Base-by-base conservation (phyloP, 37 sponge, comb jelly and placozoan genomes). In the Amphimedon queenslandica region DNA sequence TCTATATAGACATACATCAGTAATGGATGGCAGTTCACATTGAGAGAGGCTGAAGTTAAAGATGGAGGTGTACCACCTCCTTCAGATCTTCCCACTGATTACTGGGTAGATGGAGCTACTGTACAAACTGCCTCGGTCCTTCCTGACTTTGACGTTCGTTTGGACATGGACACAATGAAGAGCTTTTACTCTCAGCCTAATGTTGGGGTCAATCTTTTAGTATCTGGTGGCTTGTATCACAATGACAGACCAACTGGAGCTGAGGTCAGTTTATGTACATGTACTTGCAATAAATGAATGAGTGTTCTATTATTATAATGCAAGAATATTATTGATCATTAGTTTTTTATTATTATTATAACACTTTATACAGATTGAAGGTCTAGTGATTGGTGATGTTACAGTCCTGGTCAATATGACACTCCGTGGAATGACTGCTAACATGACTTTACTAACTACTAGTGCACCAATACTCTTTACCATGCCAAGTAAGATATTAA, bases 101-200 rank as follows among this genome's bases (percentile, higher is more conserved):
- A 64, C 35, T 76, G 77, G 77, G 60, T 58, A 58, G 77, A n/a
- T 60, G 13, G 60, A 35, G 20, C 27, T 25, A 60, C 3, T n/a
- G 18, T 61, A 8, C n/a, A n/a, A n/a, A 58, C 37, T 61, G 31
- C 42, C 10, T 55, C 66, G 2, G 8, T 31, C 34, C 18, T 76
- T 6, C 77, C 67, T 40, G 47, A 37, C 8, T 31, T 53, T 65
- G 77, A 76, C 55, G 2, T 76, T 31, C 32, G 31, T 31, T 29
- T 76, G 18, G 33, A 33, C 10, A 42, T 36, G 23, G 35, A 41
- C 3, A 33, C 31, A 27, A 16, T 33, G 27, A 18, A 27, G 20
- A 32, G 1, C 8, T 53, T 56, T 13, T 47, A 47, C 13, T 13
- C 8, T 18, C 53, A 47, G 13, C 8, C 13, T 47, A 47, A 47